Percentiles rank a stretch among this genome's conserved stretches.
Conservation (phyloP, 2,888 invertebrate genomes). For the Cyrtodaria siliqua region DNA sequence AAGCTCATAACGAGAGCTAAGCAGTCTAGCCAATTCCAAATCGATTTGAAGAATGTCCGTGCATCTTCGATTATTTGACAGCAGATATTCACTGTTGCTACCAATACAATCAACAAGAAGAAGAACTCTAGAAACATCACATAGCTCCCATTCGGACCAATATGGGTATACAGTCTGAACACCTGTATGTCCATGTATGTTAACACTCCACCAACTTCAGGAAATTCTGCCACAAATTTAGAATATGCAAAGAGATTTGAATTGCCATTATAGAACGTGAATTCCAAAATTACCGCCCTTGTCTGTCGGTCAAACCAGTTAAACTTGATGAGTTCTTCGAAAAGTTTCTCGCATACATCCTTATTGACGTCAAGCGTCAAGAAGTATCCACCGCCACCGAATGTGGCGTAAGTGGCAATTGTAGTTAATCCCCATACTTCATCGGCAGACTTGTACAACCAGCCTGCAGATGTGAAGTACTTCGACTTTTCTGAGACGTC, state of each 20-base stretch:
- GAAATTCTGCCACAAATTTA: slow-evolving; percentile 75
- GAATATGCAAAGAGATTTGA: too few relatives aligned
- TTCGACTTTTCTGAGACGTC: slow-evolving; percentile 52
- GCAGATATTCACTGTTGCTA: slow-evolving; percentile 54
- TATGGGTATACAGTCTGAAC: slow-evolving; percentile 64
- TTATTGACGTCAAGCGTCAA: slow-evolving; percentile 62
- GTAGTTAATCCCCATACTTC: slow-evolving; percentile 61
- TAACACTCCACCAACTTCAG: slow-evolving; percentile 70
- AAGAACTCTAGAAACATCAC: slow-evolving; percentile 65
- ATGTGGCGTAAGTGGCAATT: slow-evolving; percentile 42
- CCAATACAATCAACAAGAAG: slow-evolving; percentile 56
- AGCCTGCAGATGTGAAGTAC: too few relatives aligned
- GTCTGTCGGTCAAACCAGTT: slow-evolving; percentile 80
- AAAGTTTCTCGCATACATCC: slow-evolving; percentile 52
- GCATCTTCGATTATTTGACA: slow-evolving; percentile 59
- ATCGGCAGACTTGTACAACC: slow-evolving; percentile 43
- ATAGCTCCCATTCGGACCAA: slow-evolving; percentile 61
- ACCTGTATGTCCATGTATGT: slow-evolving; percentile 68
- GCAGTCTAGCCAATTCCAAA: slow-evolving; percentile 85
- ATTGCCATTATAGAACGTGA: too few relatives aligned
- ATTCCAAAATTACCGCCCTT: slow-evolving; percentile 80
- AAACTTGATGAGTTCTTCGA: slow-evolving; percentile 56
- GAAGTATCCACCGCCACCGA: slow-evolving; percentile 62
- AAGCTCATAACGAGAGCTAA: slow-evolving; percentile 82
- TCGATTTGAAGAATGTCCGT: slow-evolving; percentile 79